Base-by-base conservation (phyloP, 2,888 invertebrate species). In the Drosophila macrospina region DNA sequence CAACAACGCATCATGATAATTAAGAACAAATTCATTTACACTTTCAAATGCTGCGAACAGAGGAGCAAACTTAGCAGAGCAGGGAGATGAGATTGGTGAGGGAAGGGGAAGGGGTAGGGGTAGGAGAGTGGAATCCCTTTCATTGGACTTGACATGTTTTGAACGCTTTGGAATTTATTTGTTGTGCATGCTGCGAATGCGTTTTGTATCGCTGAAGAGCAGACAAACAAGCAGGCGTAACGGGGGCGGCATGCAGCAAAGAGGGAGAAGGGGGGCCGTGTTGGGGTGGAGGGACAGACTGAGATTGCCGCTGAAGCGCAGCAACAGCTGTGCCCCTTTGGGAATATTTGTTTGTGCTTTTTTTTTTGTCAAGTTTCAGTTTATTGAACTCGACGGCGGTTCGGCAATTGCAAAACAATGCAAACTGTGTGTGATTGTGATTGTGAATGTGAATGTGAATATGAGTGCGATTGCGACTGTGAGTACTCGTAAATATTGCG, bases 11-110 rank as follows among this genome's bases (percentile, higher is more conserved):
- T 70, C 78, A 76, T 78, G 69, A 89, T 86, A 86, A 86, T 89
- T 86, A 86, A 81, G 89, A 89, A 87, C 86, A 86, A 86, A 86
- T 89, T 89, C 86, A 86, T 86, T 89, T 89, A 88, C 86, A 86
- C 86, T 87, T 87, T 84, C 74, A 68, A 75, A 75, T 61, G 84
- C 42, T 61, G 76, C 20, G 20, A 20, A 5, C 13, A 2, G 37
- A 5, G 5, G 37, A 6, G 36, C 28, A 28, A 28, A 28, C 8
- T 8, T 11, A 34, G 48, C 34, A 44, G 32, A 16, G 47, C 36
- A 55, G 30, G 42, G 39, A 51, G 59, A n/a, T 16, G n/a, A n/a
- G n/a, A n/a, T 2, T 1, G 2, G 6, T 5, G 11, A 30, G 13
- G 36, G 39, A 26, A n/a, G 42, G 36, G 32, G 5, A 26, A 0